These are phyloP conservation scores for Pempheris klunzingeri DNA, from an alignment of 2,797 vertebrate genomes.

Conservation along the genomic window DNA sequence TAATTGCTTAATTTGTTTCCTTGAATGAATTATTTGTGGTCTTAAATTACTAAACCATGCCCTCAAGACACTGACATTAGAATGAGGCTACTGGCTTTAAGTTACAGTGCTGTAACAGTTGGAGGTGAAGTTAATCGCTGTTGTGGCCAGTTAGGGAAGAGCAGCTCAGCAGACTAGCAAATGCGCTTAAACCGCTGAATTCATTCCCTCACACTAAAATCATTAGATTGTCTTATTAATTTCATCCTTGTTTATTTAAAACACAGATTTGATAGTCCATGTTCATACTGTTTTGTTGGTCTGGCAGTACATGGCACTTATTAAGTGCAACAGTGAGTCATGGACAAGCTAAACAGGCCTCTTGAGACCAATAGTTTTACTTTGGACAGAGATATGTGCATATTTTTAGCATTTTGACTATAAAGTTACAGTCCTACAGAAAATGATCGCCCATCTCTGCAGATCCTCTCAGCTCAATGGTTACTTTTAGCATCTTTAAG, in stretches of 20 bases:
- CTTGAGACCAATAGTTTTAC: background rate
- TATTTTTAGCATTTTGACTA: background rate
- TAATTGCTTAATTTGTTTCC: constrained; percentile 6
- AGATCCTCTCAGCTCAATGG: background rate
- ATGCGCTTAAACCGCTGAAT: background rate
- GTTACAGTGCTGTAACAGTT: background rate
- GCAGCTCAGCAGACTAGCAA: background rate
- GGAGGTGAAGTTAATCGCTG: constrained; percentile 15
- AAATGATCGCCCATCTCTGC: background rate
- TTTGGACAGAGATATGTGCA: background rate
- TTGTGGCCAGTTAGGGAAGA: background rate
- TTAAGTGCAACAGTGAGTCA: background rate
- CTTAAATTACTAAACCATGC: background rate
- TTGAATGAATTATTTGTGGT: constrained; percentile 6
- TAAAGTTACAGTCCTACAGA: no score
- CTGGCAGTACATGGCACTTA: background rate
- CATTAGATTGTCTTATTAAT: background rate
- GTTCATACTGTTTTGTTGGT: no score
- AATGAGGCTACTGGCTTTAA: constrained; percentile 7
- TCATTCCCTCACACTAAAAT: background rate
- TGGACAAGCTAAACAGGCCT: background rate
- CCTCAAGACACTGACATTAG: background rate
- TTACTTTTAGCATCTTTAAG: background rate
- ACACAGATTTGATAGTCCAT: background rate
- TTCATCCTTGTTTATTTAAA: background rate